Base-by-base conservation (phyloP, 2,797 vertebrate genomes). In the Chloroceryle amazona region DNA sequence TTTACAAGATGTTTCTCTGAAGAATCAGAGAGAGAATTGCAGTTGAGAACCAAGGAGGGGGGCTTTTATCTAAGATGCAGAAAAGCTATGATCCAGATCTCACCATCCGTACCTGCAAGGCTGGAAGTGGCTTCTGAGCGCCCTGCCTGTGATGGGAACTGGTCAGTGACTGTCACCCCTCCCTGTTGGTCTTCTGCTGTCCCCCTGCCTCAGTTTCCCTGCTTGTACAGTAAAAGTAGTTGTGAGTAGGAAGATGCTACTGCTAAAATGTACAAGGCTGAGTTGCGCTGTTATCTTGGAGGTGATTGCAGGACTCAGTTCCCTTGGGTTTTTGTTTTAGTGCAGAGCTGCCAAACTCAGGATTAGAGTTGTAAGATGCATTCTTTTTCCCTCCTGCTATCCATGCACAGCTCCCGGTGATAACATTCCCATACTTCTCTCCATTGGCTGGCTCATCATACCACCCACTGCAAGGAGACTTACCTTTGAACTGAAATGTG, bases 1-100 rank as follows among this genome's bases (percentile, higher is more conserved):
- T 85, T 89, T 87, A 82, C 79, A 57, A 37, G 29, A 9, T 78
- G 31, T 86, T 86, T 55, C 57, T 86, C 52, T 81, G 37, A 86
- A 71, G 75, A 86, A 55, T 73, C 54, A 29, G 20, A 41, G 60
- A 65, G 29, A 28, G 13, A 74, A 61, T 26, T 70, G 25, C 25
- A n/a, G 46, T 19, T 74, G 57, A 82, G 68, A 74, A 44, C 19
- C 12, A 13, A 25, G 4, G 22, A 73, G 35, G 18, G 28, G 57
- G 22, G 5, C 13, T 25, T 71, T 70, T 42, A 7, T 41, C 13
- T 49, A 46, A 52, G 13, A 52, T 41, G 11, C 17, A 76, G 37
- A 2, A 52, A 20, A 80, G 41, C 17, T 35, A 10, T n/a, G 23
- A 21, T 47, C 60, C 46, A 76, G 11, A 74, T 78, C n/a, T 35